phyloP scores from a whole-genome alignment of 2,888 invertebrate species.

The Orthosia incerta region DNA sequence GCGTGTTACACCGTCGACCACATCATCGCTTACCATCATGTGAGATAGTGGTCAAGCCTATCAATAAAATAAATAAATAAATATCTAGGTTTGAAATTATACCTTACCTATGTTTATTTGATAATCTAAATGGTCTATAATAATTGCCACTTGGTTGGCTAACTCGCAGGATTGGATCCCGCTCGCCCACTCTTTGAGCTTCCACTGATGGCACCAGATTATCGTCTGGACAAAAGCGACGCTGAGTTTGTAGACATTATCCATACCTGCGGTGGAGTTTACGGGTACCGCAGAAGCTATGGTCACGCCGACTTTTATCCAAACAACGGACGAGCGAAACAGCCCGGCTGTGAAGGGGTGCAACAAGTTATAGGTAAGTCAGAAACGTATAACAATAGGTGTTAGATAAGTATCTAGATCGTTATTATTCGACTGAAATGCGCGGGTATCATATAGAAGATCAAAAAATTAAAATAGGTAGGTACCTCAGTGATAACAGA shows the following conservation, averaged over 20 bases:
- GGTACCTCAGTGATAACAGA: too few species aligned
- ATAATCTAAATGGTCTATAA: neutral
- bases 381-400: neutral
- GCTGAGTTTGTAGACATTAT: conserved; percentile 94
- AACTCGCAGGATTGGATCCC: conserved; percentile 91
- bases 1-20: too few species aligned
- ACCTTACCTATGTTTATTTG: neutral
- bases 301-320: conserved; percentile 95
- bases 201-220: conserved; percentile 78
- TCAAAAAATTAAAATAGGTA: too few species aligned
- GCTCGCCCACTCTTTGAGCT: conserved; percentile 92
- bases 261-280: conserved; percentile 93
- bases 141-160: neutral
- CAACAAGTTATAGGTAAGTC: conserved; percentile 82
- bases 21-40: too few species aligned
- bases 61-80: too few species aligned
- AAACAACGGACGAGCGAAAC: conserved; percentile 92
- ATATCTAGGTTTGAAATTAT: neutral
- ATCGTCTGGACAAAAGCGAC: conserved; percentile 91
- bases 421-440: too few species aligned
- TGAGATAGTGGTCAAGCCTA: too few species aligned
- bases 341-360: conserved; percentile 92
- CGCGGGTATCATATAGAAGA: too few species aligned
- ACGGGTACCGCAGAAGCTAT: conserved; percentile 91
- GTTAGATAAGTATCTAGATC: too few species aligned